Conservation (phyloP, 1,140 invertebrate genomes). For the Drosophila ananassae region DNA sequence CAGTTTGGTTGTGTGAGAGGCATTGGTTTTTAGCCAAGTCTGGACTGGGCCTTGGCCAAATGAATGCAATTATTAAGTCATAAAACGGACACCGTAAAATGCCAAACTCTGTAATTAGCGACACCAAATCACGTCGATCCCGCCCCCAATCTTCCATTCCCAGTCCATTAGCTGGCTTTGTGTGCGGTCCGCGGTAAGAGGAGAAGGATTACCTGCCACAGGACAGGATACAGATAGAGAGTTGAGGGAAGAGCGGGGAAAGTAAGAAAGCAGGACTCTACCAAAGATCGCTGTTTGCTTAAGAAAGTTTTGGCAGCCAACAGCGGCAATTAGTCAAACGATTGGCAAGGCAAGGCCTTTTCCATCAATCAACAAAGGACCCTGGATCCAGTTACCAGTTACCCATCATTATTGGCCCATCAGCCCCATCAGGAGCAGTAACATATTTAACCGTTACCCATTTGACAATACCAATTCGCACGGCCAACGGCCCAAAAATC, state of each 20-base stretch:
- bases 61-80: slow-evolving; percentile 80
- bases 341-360: slow-evolving; percentile 69
- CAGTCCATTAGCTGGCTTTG: slow-evolving; percentile 38
- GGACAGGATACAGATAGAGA: background rate
- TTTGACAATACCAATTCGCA: slow-evolving; percentile 78
- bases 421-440: slow-evolving; percentile 39
- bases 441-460: slow-evolving; percentile 72
- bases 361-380: slow-evolving; percentile 60
- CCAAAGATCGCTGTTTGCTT: slow-evolving; percentile 58
- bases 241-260: slow-evolving; percentile 9
- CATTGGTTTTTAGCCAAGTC: slow-evolving; percentile 29
- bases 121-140: slow-evolving; percentile 72
- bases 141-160: slow-evolving; percentile 45
- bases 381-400: slow-evolving; percentile 58
- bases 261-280: slow-evolving; percentile 5
- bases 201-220: slow-evolving; percentile 41
- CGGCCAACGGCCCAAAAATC: slow-evolving; percentile 53
- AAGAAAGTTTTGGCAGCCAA: slow-evolving; percentile 55
- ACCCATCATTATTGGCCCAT: slow-evolving; percentile 13
- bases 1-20: slow-evolving; percentile 35
- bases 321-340: slow-evolving; percentile 69
- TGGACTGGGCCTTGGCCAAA: slow-evolving; percentile 44
- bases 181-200: slow-evolving; percentile 61
- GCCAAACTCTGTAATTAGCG: slow-evolving; percentile 76
- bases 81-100: slow-evolving; percentile 72